Conservation (phyloP, 1,140 invertebrate genomes). For the Neodiprion fabricii region DNA sequence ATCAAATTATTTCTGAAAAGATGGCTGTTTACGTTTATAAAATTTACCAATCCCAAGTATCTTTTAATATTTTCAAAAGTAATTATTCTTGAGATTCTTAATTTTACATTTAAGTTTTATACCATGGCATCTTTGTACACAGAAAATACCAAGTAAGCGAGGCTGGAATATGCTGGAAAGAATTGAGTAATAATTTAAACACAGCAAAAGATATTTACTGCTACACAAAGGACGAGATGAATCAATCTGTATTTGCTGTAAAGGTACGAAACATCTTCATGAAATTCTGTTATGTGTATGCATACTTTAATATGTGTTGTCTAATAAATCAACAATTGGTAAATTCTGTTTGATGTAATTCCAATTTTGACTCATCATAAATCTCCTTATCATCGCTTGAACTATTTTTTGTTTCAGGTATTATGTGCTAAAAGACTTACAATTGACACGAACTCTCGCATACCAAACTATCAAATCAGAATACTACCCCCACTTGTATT, state of each 20-base stretch:
- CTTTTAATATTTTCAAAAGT: conserved; percentile 22
- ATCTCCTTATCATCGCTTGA: not conserved
- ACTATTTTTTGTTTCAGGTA: conserved; percentile 2
- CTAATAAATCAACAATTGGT: too few species aligned
- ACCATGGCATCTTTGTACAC: conserved; percentile 32
- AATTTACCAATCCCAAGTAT: conserved; percentile 2
- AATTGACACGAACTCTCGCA: conserved; percentile 44
- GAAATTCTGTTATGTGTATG: conserved; percentile 52
- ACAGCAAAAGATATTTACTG: conserved; percentile 69
- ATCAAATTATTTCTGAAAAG: conserved; percentile 12
- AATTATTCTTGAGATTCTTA: not conserved
- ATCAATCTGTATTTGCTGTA: conserved; percentile 68
- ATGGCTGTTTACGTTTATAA: not conserved
- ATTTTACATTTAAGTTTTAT: conserved; percentile 8
- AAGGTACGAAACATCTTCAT: conserved; percentile 60
- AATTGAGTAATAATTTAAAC: conserved; percentile 71
- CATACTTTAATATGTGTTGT: conserved; percentile 20
- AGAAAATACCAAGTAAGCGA: conserved; percentile 74
- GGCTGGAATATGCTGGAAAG: conserved; percentile 81
- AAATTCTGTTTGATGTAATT: too few species aligned
- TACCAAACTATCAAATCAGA: conserved; percentile 78
- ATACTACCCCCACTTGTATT: conserved; percentile 76
- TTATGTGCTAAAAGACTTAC: conserved; percentile 50
- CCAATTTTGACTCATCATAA: too few species aligned
- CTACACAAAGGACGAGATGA: conserved; percentile 64